phyloP scores from a whole-genome alignment of 2,888 invertebrate species.

The Metallyticus violacea region DNA sequence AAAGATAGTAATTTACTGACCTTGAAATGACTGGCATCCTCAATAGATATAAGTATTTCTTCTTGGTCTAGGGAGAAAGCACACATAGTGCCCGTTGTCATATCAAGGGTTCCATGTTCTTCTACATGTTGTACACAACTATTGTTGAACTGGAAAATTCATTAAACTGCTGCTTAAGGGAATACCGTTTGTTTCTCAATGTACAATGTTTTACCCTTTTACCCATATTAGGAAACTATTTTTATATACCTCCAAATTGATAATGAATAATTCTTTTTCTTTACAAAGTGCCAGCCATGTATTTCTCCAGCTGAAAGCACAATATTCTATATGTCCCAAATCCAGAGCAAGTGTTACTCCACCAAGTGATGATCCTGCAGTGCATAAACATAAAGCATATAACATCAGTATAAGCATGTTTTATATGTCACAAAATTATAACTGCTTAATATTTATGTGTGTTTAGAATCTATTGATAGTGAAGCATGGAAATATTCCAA shows the following conservation, averaged over 20 bases:
- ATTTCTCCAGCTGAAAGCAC: slow-evolving; percentile 24
- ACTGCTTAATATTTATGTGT: too few species aligned
- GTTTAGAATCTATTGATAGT: too few species aligned
- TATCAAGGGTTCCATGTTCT: neutral
- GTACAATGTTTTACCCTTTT: neutral
- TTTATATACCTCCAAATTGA: neutral
- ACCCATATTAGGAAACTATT: neutral
- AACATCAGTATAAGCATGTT: neutral
- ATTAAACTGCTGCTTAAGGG: neutral
- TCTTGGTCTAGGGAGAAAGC: neutral
- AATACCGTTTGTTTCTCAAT: too few species aligned
- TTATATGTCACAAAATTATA: neutral
- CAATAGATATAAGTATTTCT: neutral
- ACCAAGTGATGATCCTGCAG: neutral
- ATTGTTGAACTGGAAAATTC: neutral
- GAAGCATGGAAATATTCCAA: too few species aligned
- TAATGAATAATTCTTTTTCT: slow-evolving; percentile 13
- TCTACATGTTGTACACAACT: neutral
- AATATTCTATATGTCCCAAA: slow-evolving; percentile 21
- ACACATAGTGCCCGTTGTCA: neutral
- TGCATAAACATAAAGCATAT: neutral
- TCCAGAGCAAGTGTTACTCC: slow-evolving; percentile 20
- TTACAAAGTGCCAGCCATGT: slow-evolving; percentile 25
- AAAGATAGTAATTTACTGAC: too few species aligned
- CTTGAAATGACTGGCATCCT: neutral